Evolutionary conservation across 2,113 vertebrate genomes (phyloP), one percentile per base, ranked within the genome.

Genomic region (Eurypyga helias): DNA sequence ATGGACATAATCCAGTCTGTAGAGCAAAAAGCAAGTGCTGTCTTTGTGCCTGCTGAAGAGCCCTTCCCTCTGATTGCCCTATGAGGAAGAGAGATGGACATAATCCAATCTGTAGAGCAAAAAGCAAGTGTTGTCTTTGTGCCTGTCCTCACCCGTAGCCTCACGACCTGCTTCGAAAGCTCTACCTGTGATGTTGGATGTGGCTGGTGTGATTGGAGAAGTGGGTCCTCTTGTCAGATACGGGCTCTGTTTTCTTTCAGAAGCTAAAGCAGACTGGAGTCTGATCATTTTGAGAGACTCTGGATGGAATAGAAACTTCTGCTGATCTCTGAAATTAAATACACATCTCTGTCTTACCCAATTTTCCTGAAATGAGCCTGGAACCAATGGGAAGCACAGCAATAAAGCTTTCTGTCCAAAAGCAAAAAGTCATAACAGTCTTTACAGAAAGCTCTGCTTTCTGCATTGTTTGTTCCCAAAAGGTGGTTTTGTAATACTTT

Each of bases 61-160:
- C 75, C 45, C 75, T 33, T 45, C 18, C 17, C n/a, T 55, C 43
- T 45, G 31, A 9, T 41, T 70, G 51, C 43, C 36, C 73, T 38
- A 0, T 0, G 4, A 48, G 60, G 34, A 55, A 18, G 10, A 45
- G 61, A 57, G 25, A 15, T 3, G n/a, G 38, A 3, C 31, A 0
- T 16, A 48, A 45, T 28, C n/a, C 19, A 1, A 52, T 76, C 26
- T 48, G 52, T 5, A 51, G 41, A 65, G 18, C 48, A 43, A 75
- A 85, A 76, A 13, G 7, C 60, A n/a, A 5, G 34, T 23, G 33
- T 20, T 71, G 66, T 6, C 26, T 89, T 52, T n/a, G 62, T 11
- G 49, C 10, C 2, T 7, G 46, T 31, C 24, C 67, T 93, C 61
- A 20, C 15, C 41, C 41, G n/a, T 9, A 41, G 38, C 52, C 43